Conservation (phyloP, 2,797 vertebrate species). For the Mionectes olivaceus region DNA sequence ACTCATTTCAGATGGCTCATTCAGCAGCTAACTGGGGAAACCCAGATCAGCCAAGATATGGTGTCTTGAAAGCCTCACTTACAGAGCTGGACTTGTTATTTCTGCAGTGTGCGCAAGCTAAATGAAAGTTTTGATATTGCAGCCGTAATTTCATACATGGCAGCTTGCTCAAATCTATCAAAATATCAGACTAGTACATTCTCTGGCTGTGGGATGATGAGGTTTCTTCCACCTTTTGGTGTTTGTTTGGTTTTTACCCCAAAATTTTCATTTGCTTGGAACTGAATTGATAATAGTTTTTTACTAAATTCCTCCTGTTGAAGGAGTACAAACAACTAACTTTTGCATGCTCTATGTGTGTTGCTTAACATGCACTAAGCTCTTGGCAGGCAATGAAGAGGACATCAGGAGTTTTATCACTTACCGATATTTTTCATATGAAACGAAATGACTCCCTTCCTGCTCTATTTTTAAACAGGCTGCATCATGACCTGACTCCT, state of each 20-base stretch:
- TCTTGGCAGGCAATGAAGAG: not conserved
- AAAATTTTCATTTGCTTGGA: not conserved
- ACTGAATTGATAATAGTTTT: not conserved
- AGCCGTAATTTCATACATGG: not conserved
- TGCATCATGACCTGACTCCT: not conserved
- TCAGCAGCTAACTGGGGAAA: not conserved
- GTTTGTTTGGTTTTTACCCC: not conserved
- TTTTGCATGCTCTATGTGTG: not conserved
- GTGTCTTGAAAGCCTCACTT: not conserved
- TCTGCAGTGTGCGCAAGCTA: not conserved
- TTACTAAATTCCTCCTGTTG: not conserved
- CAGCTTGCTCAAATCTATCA: not conserved
- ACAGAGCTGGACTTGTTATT: not conserved
- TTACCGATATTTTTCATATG: not conserved
- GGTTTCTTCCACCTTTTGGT: not conserved
- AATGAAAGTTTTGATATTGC: not conserved
- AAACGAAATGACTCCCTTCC: not conserved
- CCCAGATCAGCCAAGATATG: not conserved
- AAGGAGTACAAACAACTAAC: not conserved
- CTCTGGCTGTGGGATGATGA: not conserved
- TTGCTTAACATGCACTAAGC: not conserved
- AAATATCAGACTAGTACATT: not conserved
- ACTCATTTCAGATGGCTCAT: not conserved
- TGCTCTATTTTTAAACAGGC: not conserved
- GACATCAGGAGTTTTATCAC: not conserved